These are phyloP conservation scores for Furnarius figulus DNA, from an alignment of 2,113 vertebrate species.

Conservation along the genomic window DNA sequence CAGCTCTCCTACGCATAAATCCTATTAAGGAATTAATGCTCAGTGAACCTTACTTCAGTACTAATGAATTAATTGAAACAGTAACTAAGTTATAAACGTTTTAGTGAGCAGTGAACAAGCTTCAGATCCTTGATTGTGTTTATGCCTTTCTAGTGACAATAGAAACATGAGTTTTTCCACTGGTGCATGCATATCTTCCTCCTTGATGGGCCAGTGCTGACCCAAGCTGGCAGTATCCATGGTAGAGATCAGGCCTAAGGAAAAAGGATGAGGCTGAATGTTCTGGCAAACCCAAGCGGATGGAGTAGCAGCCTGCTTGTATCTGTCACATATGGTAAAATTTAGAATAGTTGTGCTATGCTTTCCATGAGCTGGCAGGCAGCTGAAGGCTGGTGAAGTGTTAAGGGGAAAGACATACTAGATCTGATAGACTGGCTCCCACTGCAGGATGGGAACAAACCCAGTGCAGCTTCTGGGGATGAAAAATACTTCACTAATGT, in stretches of 20 bases:
- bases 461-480: not conserved
- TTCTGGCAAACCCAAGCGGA: not conserved
- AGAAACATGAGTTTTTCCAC: not conserved
- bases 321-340: accelerated
- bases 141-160: not conserved
- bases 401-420: not conserved
- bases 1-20: not conserved
- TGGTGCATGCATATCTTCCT: not conserved
- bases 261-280: not conserved
- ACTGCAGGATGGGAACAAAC: not conserved
- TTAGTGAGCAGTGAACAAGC: not conserved
- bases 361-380: not conserved
- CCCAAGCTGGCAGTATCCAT: accelerated
- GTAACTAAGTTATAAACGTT: constrained; percentile 14
- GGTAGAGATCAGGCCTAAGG: not conserved
- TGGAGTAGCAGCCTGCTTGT: not conserved
- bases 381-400: not conserved
- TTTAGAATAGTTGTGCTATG: not conserved
- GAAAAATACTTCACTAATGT: not conserved
- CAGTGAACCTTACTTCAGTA: not conserved
- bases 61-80: constrained; percentile 33
- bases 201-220: not conserved
- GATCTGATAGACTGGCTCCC: not conserved
- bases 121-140: not conserved
- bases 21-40: constrained; percentile 25